A percentile compares a stretch with the other conserved stretches of the same genome.
Conservation (phyloP, 2,888 invertebrate genomes). For the Tetranychus piercei region DNA sequence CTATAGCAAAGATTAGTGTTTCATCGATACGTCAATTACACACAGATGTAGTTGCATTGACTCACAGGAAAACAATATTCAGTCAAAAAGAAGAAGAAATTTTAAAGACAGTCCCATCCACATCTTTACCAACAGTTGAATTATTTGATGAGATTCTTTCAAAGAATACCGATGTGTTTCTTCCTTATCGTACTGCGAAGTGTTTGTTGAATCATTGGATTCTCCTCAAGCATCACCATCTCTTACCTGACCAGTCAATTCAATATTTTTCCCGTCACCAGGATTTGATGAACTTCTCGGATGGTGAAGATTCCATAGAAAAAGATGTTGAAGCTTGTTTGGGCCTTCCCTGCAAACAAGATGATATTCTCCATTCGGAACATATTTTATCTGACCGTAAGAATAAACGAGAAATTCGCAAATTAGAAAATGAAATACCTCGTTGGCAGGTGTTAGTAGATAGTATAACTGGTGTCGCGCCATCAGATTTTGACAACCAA, state of each 20-base stretch:
- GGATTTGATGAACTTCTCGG: constrained; percentile 49
- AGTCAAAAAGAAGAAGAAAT: constrained; percentile 73
- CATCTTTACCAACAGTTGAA: constrained; percentile 40
- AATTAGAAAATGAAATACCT: constrained; percentile 66
- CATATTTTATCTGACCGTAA: constrained; percentile 31
- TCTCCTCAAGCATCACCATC: constrained; percentile 69
- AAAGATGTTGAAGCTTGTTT: constrained; percentile 47
- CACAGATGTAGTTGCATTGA: constrained; percentile 65
- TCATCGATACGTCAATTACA: constrained; percentile 83
- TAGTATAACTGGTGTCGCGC: constrained; percentile 54
- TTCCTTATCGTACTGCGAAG: constrained; percentile 67
- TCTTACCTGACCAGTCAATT: constrained; percentile 67
- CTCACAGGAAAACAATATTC: constrained; percentile 72
- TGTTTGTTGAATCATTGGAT: constrained; percentile 74
- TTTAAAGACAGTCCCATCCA: constrained; percentile 55
- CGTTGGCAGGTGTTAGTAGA: constrained; percentile 86
- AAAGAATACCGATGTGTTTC: constrained; percentile 65
- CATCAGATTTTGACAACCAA: constrained; percentile 75
- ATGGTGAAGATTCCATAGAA: constrained; percentile 70
- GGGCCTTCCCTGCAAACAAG: constrained; percentile 7
- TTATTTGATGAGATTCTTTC: constrained; percentile 66
- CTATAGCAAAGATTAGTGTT: constrained; percentile 65
- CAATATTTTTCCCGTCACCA: constrained; percentile 35
- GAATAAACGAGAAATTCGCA: constrained; percentile 65
- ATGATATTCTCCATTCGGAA: constrained; percentile 30